Conservation (phyloP, 2,888 invertebrate genomes). For the Lasius fuliginosus region DNA sequence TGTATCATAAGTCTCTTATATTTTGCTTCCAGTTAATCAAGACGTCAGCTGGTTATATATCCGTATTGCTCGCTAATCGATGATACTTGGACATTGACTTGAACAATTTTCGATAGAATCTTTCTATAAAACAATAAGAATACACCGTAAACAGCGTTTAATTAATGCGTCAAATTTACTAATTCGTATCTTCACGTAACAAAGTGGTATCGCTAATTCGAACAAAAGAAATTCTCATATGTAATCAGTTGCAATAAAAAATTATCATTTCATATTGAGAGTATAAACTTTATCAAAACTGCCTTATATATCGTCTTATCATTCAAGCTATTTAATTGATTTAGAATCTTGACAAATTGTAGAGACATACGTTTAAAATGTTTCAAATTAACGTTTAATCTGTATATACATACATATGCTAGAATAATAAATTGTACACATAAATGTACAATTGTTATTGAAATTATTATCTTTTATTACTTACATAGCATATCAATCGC, state of each 20-base stretch:
- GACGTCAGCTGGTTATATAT: conserved; percentile 40
- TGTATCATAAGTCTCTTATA: not conserved
- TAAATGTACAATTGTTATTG: not conserved
- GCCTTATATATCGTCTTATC: not conserved
- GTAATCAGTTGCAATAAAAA: conserved; percentile 1
- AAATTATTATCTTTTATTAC: not conserved
- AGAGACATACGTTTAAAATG: not conserved
- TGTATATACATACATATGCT: not conserved
- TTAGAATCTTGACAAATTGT: not conserved
- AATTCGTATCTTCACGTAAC: not conserved
- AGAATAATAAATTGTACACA: too few relatives aligned
- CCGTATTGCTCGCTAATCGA: conserved; percentile 28
- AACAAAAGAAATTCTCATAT: not conserved
- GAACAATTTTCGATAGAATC: not conserved
- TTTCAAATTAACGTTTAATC: not conserved
- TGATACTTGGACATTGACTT: not conserved
- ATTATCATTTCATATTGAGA: not conserved
- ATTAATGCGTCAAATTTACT: not conserved
- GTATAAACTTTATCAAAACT: not conserved
- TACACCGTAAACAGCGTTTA: not conserved
- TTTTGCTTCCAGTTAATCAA: conserved; percentile 34
- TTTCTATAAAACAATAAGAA: not conserved
- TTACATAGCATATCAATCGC: not conserved
- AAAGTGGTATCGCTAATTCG: not conserved
- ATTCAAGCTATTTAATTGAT: not conserved